These are phyloP conservation scores for Oncorhynchus nerka DNA, from an alignment of 2,113 vertebrate genomes.

Conservation along the genomic window DNA sequence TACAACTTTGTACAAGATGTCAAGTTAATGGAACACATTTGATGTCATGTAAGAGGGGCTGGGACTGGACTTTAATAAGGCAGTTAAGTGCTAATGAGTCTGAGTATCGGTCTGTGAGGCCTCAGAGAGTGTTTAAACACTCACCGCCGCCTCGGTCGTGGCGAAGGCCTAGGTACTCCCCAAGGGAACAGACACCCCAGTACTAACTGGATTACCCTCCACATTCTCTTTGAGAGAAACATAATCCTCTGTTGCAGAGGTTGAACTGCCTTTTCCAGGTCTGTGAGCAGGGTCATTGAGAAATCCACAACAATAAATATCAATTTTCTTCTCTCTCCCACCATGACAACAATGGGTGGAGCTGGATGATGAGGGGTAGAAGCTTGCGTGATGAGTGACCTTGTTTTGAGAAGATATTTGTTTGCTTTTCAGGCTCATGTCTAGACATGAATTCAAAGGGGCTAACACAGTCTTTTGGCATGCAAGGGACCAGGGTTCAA, in stretches of 20 bases:
- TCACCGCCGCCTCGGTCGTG: not conserved
- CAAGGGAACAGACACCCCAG: slow-evolving; percentile 48
- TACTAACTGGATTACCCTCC: slow-evolving; percentile 61
- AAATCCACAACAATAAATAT: not conserved
- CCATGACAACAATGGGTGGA: not conserved
- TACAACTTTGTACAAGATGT: slow-evolving; percentile 70
- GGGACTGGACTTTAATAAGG: slow-evolving; percentile 67
- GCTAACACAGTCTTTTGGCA: too few relatives aligned
- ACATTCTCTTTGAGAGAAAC: slow-evolving; percentile 50
- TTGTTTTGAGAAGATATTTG: too few relatives aligned
- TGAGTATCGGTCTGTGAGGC: slow-evolving; percentile 56
- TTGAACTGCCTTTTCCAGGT: slow-evolving; percentile 32
- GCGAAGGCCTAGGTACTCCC: slow-evolving; percentile 39
- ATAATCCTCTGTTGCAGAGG: slow-evolving; percentile 45
- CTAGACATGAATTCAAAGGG: too few relatives aligned
- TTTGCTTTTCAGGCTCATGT: too few relatives aligned
- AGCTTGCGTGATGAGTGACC: too few relatives aligned
- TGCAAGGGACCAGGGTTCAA: too few relatives aligned
- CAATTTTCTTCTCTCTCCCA: not conserved
- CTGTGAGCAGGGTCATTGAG: not conserved
- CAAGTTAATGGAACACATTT: slow-evolving; percentile 67
- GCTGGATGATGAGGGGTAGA: not conserved
- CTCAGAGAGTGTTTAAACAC: slow-evolving; percentile 46
- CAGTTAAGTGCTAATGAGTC: slow-evolving; percentile 70
- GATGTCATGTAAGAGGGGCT: slow-evolving; percentile 66